Evolutionary conservation across 2,888 invertebrate genomes (phyloP), one percentile per base, ranked within the genome.

Genomic region (Drosophila testacea): DNA sequence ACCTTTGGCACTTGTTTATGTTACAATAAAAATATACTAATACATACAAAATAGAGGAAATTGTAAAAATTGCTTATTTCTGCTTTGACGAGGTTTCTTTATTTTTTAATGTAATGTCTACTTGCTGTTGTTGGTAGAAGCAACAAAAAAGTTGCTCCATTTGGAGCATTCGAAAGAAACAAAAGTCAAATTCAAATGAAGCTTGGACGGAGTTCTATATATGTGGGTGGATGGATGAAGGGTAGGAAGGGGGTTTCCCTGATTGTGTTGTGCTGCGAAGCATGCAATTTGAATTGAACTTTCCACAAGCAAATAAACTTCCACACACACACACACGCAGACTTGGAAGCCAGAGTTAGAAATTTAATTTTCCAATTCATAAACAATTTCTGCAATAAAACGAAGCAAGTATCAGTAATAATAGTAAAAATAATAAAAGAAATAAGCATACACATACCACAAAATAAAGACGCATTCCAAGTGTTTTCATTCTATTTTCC

Each of bases 211-310:
- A 60, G 51, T 51, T 62, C n/a, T 42, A 2, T 30, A 7, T 30
- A 22, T 27, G 47, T 22, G 51, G 11, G 22, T 54, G 34, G 6
- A 39, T 38, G 47, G 22, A 7, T 30, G 7, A 1, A 0, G 16
- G 16, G 54, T 44, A 11, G 4, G 13, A 3, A 9, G 10, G 28
- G 30, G 59, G 60, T 27, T 55, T 66, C 54, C 60, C 56, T 69
- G 81, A 77, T 73, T 77, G 78, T 63, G 68, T 60, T 79, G 83
- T 84, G 85, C 85, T 73, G 56, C 77, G 71, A 48, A 84, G 79
- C 85, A 82, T 84, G 85, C 88, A 78, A 87, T 82, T 88, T 79
- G 85, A 85, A 85, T 88, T 88, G 88, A 83, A 83, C 85, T 88
- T 83, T 73, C 44, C 51, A 54, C 73, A 69, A 77, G 85, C 72